phyloP scores from a whole-genome alignment of 2,113 vertebrate genomes.

The Silurus meridionalis region DNA sequence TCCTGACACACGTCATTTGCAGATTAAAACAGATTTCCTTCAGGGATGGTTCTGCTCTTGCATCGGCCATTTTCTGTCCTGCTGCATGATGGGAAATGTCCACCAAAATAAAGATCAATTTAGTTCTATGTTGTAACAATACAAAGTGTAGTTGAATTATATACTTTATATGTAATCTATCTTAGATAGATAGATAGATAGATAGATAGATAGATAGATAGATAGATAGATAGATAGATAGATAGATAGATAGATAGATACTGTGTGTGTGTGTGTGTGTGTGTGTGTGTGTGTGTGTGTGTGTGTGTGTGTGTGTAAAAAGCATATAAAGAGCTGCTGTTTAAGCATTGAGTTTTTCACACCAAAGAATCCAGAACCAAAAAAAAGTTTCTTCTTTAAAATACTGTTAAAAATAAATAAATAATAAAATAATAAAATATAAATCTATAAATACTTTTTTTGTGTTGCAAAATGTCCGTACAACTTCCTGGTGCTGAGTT shows the following conservation, averaged over 20 bases:
- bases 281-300: too few species aligned
- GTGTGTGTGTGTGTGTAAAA: neutral
- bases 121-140: neutral
- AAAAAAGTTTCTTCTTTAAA: neutral
- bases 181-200: too few species aligned
- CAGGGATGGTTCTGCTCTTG: neutral
- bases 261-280: too few species aligned
- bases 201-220: too few species aligned
- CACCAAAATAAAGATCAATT: neutral
- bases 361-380: neutral
- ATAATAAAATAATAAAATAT: too few species aligned
- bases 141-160: neutral
- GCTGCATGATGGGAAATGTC: neutral
- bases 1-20: neutral
- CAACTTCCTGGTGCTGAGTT: neutral
- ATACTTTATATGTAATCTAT: too few species aligned
- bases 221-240: too few species aligned
- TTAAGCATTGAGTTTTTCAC: neutral
- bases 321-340: neutral
- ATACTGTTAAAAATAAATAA: neutral
- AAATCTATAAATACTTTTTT: neutral
- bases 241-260: too few species aligned
- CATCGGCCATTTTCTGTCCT: neutral
- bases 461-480: neutral
- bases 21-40: neutral